Percentiles rank a stretch among this genome's conserved stretches.
Conservation (phyloP, 1,140 invertebrate genomes). For the Bombus impatiens region DNA sequence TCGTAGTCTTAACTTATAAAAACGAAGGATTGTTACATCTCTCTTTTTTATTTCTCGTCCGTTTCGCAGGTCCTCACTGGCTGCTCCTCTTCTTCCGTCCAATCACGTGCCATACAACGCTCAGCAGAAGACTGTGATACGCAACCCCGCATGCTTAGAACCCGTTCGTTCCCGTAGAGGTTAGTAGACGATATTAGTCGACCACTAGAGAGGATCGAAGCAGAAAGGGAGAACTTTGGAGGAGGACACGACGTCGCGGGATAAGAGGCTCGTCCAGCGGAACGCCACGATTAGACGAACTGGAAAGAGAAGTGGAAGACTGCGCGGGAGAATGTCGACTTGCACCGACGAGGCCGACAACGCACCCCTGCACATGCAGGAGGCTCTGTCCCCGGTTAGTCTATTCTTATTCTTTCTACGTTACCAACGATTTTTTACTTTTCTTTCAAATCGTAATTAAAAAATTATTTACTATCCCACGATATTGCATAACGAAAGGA, state of each 20-base stretch:
- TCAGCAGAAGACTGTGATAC: slow-evolving; percentile 78
- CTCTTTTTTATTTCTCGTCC: slow-evolving; percentile 10
- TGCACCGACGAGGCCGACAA: slow-evolving; percentile 80
- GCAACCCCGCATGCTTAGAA: slow-evolving; percentile 68
- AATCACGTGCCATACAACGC: slow-evolving; percentile 77
- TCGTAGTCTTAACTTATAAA: background rate
- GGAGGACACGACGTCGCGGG: slow-evolving; percentile 18
- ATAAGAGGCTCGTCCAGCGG: slow-evolving; percentile 20
- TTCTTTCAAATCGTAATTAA: no score
- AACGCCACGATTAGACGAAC: slow-evolving; percentile 52
- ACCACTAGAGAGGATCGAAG: slow-evolving; percentile 31
- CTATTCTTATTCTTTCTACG: background rate
- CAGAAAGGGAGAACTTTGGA: background rate
- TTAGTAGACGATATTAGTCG: slow-evolving; percentile 62
- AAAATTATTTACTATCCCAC: background rate
- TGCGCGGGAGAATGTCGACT: slow-evolving; percentile 79
- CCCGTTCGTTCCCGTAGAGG: slow-evolving; percentile 64
- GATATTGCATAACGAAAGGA: background rate
- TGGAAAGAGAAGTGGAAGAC: slow-evolving; percentile 59
- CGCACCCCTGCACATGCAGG: slow-evolving; percentile 80
- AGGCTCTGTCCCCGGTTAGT: slow-evolving; percentile 81
- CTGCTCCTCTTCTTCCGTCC: slow-evolving; percentile 36
- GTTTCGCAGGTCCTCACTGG: slow-evolving; percentile 34
- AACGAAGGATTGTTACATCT: background rate
- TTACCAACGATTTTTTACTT: no score